Base-by-base conservation (phyloP, 2,888 invertebrate species). In the Acanthococcus lagerstroemiae region DNA sequence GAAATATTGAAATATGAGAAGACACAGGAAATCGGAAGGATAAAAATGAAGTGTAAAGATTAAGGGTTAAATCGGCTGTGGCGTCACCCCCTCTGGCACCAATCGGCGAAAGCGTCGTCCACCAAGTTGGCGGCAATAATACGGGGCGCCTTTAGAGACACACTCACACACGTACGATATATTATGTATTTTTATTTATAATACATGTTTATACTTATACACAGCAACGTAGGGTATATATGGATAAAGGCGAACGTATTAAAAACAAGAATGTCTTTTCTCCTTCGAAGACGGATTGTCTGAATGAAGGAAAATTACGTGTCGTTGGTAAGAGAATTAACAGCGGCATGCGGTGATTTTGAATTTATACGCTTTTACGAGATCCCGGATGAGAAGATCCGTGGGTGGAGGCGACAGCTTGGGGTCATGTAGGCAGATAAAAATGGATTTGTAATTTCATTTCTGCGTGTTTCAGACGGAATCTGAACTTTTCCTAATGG, bases 1-100 rank as follows among this genome's bases (percentile, higher is more conserved):
- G 48, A 60, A 50, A 60, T 60, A 60, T 50, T 60, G 60, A 60
- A 60, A 60, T 60, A 60, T 60, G 60, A 60, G 60, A 60, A 60
- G 48, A 60, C 48, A 50, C 60, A 46, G 60, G 60, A 60, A 60
- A 60, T 60, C 60, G 60, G 27, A 60, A 60, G 27, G 50, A 60
- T 50, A 50, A 60, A 60, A 60, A 60, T 45, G 25, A 60, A 60
- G 60, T 60, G 60, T 50, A 60, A 60, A 60, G 60, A 60, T 60
- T 60, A 60, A 60, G 50, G 60, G 48, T 60, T 60, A 60, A 60
- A 60, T 60, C 60, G 60, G 60, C 60, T 60, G 50, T 60, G 60
- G 60, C 60, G 60, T 60, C 60, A 48, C 60, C 27, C 50, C 60
- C 60, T 60, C 60, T 60, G 60, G 60, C 60, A 60, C 60, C 60